phyloP scores from a whole-genome alignment of 2,113 vertebrate genomes.

The Misgurnus mizolepis region DNA sequence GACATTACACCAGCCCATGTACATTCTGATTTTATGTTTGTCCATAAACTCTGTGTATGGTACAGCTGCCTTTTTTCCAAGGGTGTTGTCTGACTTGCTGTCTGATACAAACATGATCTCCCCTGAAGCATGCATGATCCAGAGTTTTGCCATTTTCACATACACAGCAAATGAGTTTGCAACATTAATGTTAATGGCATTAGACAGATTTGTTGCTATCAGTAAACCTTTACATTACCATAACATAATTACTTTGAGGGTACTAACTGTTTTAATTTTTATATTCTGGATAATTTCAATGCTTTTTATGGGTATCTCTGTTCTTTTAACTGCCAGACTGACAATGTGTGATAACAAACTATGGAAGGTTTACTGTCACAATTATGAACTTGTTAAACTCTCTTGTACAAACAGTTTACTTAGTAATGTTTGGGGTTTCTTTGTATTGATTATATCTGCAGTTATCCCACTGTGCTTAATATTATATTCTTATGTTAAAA shows the following conservation, averaged over 20 bases:
- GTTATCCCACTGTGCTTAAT: conserved; percentile 51
- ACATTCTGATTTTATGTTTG: conserved; percentile 69
- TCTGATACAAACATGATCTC: conserved; percentile 63
- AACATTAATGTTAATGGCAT: conserved; percentile 5
- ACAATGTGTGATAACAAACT: too few relatives aligned
- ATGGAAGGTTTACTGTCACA: conserved; percentile 37
- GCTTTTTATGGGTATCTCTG: conserved; percentile 55
- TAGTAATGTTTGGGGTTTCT: conserved; percentile 1
- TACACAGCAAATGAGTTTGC: conserved; percentile 52
- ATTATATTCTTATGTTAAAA: conserved; percentile 49
- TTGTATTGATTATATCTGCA: conserved; percentile 39
- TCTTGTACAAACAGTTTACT: conserved; percentile 51
- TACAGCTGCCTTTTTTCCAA: conserved; percentile 52
- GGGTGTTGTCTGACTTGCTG: too few relatives aligned
- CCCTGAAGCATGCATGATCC: conserved; percentile 60
- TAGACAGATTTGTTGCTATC: conserved; percentile 72
- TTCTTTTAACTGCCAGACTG: conserved; percentile 28
- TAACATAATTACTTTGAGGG: conserved; percentile 62
- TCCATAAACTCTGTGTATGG: conserved; percentile 72
- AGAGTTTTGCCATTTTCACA: conserved; percentile 71
- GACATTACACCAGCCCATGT: conserved; percentile 26
- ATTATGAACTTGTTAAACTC: conserved; percentile 66
- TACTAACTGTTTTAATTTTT: conserved; percentile 36
- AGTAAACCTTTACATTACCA: conserved; percentile 71
- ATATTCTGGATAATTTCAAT: conserved; percentile 55